Evolutionary conservation across 2,797 vertebrate species (phyloP), one percentile per base, ranked within the genome.

Genomic region (Nothura maculosa): DNA sequence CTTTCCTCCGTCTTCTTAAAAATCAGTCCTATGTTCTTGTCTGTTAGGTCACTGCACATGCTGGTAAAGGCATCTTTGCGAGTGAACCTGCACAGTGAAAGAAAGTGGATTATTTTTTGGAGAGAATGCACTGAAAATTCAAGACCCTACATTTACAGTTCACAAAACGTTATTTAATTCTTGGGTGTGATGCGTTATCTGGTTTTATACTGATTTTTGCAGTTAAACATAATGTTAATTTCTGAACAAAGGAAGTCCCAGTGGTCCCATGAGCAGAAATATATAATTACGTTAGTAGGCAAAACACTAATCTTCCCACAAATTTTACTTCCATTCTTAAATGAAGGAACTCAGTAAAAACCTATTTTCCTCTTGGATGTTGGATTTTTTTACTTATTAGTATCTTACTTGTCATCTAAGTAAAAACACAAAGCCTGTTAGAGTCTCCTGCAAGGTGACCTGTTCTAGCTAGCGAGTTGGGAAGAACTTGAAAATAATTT

Each of bases 401-500:
- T 70, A 77, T 68, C 68, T 80, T 19, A 40, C 36, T 78, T 15
- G 52, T 77, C 20, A 58, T 47, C 12, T 80, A 54, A 88, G 34
- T 58, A 74, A 82, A 93, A 32, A 40, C 22, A 45, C 77, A 86
- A 92, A 50, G 5, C 28, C 14, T 11, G 40, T 27, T 48, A 7
- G 40, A 60, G 30, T 81, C 10, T 20, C 28, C 30, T 6, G 83
- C 20, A 66, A 4, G 2, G 27, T 73, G 6, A 84, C 43, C 36
- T 32, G 10, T 88, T 87, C 28, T 79, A 77, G n/a, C n/a, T 85
- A 77, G 60, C 89, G 48, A 81, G 58, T 30, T 78, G 55, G 11
- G 61, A 91, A 93, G 48, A 60, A 92, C 87, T 55, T 90, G 85
- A 91, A 94, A 89, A 32, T 67, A 80, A 85, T 69, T 83, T 92